Evolutionary conservation across 1,140 invertebrate genomes (phyloP).

Genomic region (Matsumurasca onukii): DNA sequence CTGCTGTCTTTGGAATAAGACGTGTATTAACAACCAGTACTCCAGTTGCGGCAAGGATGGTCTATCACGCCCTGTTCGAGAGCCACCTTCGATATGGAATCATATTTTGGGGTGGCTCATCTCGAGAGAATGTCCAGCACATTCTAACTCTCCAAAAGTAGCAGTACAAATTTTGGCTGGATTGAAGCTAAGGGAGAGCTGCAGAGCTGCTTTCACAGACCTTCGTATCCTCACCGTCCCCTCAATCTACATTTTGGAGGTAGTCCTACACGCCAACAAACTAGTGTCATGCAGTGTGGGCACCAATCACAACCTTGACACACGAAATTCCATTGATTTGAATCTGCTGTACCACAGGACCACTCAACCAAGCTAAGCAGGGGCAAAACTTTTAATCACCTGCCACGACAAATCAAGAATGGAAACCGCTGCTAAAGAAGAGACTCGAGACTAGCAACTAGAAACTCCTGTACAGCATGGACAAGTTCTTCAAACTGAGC

Average conservation of each 20-base stretch:
- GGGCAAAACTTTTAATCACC: slow-evolving; percentile 1
- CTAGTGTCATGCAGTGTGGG: background rate
- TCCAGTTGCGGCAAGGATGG: background rate
- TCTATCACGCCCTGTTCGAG: background rate
- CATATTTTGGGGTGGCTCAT: too few relatives aligned
- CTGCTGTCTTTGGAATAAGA: too few relatives aligned
- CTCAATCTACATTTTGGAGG: background rate
- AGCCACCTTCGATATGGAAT: background rate
- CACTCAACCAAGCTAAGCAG: background rate
- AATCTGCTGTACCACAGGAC: slow-evolving; percentile 2
- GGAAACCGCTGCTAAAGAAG: background rate
- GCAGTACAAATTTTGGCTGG: background rate
- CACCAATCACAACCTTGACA: background rate
- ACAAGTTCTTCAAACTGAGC: background rate
- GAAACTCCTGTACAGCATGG: background rate
- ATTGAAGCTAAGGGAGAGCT: slow-evolving; percentile 1
- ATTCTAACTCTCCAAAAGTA: background rate
- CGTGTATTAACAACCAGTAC: too few relatives aligned
- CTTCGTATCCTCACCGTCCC: background rate
- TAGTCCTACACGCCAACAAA: background rate
- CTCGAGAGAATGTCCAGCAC: background rate
- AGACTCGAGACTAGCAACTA: background rate
- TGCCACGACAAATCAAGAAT: background rate
- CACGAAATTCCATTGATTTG: background rate
- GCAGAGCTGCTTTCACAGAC: background rate